Base-by-base conservation (phyloP, 2,888 invertebrate genomes). In the Acrocyrtus sp. region DNA sequence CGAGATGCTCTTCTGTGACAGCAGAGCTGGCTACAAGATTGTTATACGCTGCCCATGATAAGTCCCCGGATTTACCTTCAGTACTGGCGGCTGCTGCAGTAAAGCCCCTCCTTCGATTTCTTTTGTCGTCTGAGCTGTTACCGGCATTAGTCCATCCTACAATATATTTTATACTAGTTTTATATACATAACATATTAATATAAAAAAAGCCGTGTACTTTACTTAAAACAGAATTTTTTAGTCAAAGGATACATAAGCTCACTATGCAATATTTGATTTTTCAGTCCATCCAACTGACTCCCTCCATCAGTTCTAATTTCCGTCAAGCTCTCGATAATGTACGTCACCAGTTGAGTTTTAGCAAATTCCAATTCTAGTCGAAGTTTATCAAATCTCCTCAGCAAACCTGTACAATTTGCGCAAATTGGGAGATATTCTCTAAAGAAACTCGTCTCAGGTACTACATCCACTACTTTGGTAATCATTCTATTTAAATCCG, bases 251-350 rank as follows among this genome's bases (percentile, higher is more conserved):
- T 10, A 22, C 26, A 27, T 27, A n/a, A 22, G 22, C 69, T 54
- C 51, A 74, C 74, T 43, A 19, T 69, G n/a, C 27, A 74, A 54
- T 26, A 74, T 69, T 43, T 58, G 47, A 24, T 27, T 27, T 22
- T 51, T 68, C 6, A 74, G 3, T 0, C 17, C 17, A 10, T 69
- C 65, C 17, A 74, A 22, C 2, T 51, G 69, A 41, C 53, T 65
- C 3, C 48, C 43, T 39, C 58, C 74, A 2, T 60, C 65, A 0
- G 56, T 45, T n/a, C 60, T 54, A 3, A 74, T 61, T 22, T 74
- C 63, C 1, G 69, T 41, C 19, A 74, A 48, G 15, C 39, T 74
- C 24, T 74, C 74, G n/a, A 74, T 39, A 3, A 74, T 69, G 24
- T 63, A 56, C 0, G 69, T 63, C 15, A 74, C 65, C 5, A 63